Conservation (phyloP, 1,140 invertebrate genomes). For the Drosophila hydei region DNA sequence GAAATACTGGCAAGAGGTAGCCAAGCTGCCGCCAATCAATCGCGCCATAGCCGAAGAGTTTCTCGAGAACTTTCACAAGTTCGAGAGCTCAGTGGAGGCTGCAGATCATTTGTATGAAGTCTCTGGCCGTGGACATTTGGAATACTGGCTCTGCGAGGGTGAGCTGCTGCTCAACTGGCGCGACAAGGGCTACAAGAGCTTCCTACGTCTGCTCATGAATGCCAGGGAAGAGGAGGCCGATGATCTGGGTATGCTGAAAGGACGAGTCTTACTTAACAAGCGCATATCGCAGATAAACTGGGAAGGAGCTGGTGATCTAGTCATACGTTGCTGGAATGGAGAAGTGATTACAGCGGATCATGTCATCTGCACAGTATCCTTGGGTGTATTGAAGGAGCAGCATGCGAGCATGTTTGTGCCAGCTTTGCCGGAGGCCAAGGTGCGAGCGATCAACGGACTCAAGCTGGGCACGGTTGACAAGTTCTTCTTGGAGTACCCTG, state of each 20-base stretch:
- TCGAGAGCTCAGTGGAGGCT: constrained; percentile 86
- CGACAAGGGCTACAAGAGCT: constrained; percentile 85
- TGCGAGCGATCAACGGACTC: constrained; percentile 87
- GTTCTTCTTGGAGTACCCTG: constrained; percentile 89
- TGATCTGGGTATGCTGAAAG: constrained; percentile 62
- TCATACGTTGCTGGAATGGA: constrained; percentile 86
- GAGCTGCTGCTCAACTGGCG: constrained; percentile 87
- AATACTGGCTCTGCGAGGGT: constrained; percentile 87
- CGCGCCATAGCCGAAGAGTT: constrained; percentile 82
- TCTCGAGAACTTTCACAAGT: constrained; percentile 84
- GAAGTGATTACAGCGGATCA: constrained; percentile 86
- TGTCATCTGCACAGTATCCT: constrained; percentile 88
- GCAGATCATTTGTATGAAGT: constrained; percentile 87
- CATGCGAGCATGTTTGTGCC: constrained; percentile 87
- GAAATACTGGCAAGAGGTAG: constrained; percentile 73
- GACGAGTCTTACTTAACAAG: constrained; percentile 84
- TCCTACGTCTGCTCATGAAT: constrained; percentile 86
- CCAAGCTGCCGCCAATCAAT: constrained; percentile 53
- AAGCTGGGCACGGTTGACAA: constrained; percentile 90
- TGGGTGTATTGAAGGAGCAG: constrained; percentile 89
- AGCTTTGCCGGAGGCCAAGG: constrained; percentile 86
- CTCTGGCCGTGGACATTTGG: constrained; percentile 85
- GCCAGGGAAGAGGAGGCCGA: constrained; percentile 6
- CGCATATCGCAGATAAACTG: constrained; percentile 85
- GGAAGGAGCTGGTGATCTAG: constrained; percentile 47